Conservation (phyloP, 2,888 invertebrate species). For the Euspilapteryx auroguttella region DNA sequence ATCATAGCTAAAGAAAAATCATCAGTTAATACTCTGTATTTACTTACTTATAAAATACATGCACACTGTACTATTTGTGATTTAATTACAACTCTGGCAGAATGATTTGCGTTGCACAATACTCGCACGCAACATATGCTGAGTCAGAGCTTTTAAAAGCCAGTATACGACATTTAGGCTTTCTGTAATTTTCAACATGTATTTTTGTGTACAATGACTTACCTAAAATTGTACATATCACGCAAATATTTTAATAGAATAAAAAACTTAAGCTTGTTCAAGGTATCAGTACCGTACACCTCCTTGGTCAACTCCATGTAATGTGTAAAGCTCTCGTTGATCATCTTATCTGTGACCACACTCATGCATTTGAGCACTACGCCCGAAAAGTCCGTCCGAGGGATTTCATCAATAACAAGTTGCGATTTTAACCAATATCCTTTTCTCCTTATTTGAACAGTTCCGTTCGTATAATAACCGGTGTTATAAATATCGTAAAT, state of each 20-base stretch:
- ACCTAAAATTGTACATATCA: constrained; percentile 71
- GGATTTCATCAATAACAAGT: constrained; percentile 24
- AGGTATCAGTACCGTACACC: constrained; percentile 60
- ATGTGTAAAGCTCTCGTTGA: constrained; percentile 14
- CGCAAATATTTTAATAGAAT: constrained; percentile 55
- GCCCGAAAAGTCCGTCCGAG: constrained; percentile 55
- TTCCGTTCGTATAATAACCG: constrained; percentile 53
- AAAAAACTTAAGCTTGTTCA: constrained; percentile 66
- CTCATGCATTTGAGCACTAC: constrained; percentile 55
- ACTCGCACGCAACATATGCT: too few species aligned
- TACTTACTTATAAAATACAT: too few species aligned
- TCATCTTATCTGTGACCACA: constrained; percentile 43
- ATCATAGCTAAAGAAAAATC: constrained; percentile 25
- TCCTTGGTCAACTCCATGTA: constrained; percentile 46
- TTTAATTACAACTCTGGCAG: too few species aligned
- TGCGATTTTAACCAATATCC: constrained; percentile 40
- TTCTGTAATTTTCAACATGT: too few species aligned
- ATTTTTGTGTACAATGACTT: too few species aligned
- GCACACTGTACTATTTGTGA: too few species aligned
- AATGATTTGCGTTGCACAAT: too few species aligned
- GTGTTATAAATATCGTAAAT: constrained; percentile 58
- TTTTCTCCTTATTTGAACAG: constrained; percentile 35
- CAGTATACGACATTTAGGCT: too few species aligned
- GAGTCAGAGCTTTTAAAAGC: too few species aligned
- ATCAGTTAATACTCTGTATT: too few species aligned